phyloP scores from a whole-genome alignment of 2,113 vertebrate genomes.

The Campylomormyrus numenius region DNA sequence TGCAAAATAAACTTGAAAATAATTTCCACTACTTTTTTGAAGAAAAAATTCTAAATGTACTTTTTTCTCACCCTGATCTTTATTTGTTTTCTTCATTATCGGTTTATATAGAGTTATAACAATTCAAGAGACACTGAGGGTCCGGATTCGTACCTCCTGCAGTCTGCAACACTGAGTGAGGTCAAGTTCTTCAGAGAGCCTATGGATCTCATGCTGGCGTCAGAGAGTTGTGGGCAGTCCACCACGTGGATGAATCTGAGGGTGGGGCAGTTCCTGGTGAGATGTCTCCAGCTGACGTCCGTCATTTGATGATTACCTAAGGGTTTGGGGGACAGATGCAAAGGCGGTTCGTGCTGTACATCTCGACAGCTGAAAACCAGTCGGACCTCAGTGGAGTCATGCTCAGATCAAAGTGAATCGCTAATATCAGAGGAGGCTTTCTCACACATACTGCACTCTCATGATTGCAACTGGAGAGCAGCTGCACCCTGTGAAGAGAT shows the following conservation, averaged over 20 bases:
- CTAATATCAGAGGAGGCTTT: background rate
- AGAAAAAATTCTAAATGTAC: background rate
- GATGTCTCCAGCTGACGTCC: slow-evolving; percentile 57
- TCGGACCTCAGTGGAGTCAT: background rate
- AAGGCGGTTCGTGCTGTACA: background rate
- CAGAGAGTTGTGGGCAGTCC: slow-evolving; percentile 63
- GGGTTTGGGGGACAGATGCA: slow-evolving; percentile 17
- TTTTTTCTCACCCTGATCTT: background rate
- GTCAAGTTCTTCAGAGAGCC: slow-evolving; percentile 54
- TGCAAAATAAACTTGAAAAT: background rate
- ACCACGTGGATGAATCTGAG: slow-evolving; percentile 60
- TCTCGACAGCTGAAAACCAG: background rate
- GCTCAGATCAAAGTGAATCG: background rate
- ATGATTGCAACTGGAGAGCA: background rate
- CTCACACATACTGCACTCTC: background rate
- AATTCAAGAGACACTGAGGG: background rate
- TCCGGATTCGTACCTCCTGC: slow-evolving; percentile 55
- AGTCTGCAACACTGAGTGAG: slow-evolving; percentile 65
- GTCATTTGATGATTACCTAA: slow-evolving; percentile 67
- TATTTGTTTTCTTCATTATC: background rate
- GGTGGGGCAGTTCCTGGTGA: slow-evolving; percentile 59
- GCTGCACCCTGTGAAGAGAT: background rate
- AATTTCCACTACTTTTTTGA: background rate
- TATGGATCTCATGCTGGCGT: slow-evolving; percentile 57
- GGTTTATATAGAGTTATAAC: background rate